Percentiles rank a stretch among this genome's conserved stretches.
Evolutionary conservation across 2,888 invertebrate genomes (phyloP).

Genomic region (Crossocerus cetratus): DNA sequence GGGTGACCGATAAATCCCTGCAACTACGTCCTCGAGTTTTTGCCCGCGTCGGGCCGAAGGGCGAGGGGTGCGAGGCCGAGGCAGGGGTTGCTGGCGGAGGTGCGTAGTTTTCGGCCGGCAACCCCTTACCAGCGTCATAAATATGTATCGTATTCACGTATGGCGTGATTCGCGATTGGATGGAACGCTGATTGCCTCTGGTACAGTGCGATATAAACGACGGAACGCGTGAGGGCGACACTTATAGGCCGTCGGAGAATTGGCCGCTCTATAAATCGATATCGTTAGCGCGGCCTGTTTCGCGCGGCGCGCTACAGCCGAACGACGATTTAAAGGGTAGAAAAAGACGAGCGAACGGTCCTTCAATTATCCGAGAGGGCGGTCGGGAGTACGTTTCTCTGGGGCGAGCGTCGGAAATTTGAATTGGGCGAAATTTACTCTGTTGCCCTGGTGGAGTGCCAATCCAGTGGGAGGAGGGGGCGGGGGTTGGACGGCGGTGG

Average conservation of each 20-base stretch:
- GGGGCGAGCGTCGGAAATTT: slow-evolving; percentile 55
- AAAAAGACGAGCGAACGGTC: slow-evolving; percentile 20
- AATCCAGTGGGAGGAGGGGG: slow-evolving; percentile 39
- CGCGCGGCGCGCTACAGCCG: slow-evolving; percentile 1
- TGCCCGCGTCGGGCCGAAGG: no score
- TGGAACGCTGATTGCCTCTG: neutral
- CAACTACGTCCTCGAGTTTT: neutral
- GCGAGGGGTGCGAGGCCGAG: no score
- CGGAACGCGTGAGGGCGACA: no score
- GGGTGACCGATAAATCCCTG: slow-evolving; percentile 50
- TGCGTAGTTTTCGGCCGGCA: no score
- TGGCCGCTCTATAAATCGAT: slow-evolving; percentile 1
- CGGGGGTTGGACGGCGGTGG: no score
- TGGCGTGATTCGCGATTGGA: no score
- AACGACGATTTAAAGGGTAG: neutral
- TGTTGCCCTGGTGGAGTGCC: slow-evolving; percentile 55
- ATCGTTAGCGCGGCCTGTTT: neutral
- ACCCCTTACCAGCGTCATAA: neutral
- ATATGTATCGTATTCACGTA: neutral
- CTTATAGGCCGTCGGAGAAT: neutral
- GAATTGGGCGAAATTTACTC: slow-evolving; percentile 60
- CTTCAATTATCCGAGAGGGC: slow-evolving; percentile 43
- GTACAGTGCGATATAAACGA: no score
- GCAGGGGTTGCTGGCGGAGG: no score
- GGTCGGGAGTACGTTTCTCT: neutral